Evolutionary conservation across 1,140 invertebrate genomes (phyloP).

Genomic region (Formica exsecta): DNA sequence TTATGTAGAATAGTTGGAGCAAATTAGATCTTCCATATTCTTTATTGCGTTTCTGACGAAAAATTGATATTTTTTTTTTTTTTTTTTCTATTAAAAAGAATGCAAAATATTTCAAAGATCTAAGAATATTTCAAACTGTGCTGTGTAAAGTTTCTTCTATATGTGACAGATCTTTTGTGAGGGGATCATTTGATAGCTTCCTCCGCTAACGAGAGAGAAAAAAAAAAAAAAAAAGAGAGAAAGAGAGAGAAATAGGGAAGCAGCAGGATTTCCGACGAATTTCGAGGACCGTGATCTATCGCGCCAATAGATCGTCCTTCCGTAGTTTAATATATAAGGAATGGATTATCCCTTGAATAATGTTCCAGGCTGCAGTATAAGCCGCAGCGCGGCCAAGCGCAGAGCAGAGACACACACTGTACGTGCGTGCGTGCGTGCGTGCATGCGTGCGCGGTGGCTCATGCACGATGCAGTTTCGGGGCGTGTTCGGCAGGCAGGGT

Average conservation of each 20-base stretch:
- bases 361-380: slow-evolving; percentile 76
- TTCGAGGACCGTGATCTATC: slow-evolving; percentile 65
- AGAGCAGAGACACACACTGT: slow-evolving; percentile 28
- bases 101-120: neutral
- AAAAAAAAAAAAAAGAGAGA: neutral
- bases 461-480: slow-evolving; percentile 63
- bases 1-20: slow-evolving; percentile 42
- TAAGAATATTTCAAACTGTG: neutral
- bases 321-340: slow-evolving; percentile 81
- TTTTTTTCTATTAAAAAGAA: neutral
- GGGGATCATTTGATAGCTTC: neutral
- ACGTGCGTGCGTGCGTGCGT: slow-evolving; percentile 28
- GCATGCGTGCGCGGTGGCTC: slow-evolving; percentile 25
- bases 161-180: neutral
- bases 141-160: neutral
- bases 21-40: slow-evolving; percentile 42
- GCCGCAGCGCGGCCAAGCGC: slow-evolving; percentile 70
- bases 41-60: slow-evolving; percentile 41
- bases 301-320: slow-evolving; percentile 77
- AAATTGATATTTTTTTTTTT: neutral
- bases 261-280: slow-evolving; percentile 46
- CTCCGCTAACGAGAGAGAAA: neutral
- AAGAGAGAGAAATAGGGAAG: neutral
- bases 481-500: slow-evolving; percentile 71
- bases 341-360: slow-evolving; percentile 85